Evolutionary conservation across 37 sponge, comb jelly and placozoan species (phyloP).

Genomic region (Tethya wilhelma): DNA sequence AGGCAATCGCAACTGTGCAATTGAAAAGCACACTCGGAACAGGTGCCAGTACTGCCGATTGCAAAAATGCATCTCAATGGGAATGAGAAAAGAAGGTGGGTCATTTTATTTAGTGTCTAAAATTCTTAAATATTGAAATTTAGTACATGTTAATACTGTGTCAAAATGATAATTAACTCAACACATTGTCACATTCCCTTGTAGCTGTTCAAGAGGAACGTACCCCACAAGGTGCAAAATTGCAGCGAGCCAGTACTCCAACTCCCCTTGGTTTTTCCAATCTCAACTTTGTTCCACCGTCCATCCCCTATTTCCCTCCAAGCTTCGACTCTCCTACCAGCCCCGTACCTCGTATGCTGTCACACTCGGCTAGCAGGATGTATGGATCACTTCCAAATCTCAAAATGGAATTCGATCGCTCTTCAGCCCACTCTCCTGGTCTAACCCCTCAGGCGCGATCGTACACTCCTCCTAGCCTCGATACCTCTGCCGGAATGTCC

Average conservation of each 20-base stretch:
- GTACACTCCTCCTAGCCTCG: constrained; percentile 26
- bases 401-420: constrained; percentile 58
- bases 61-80: constrained; percentile 86
- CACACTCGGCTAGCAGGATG: constrained; percentile 50
- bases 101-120: no score
- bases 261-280: constrained; percentile 52
- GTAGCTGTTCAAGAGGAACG: constrained; percentile 93
- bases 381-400: constrained; percentile 80
- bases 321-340: constrained; percentile 64
- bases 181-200: not conserved
- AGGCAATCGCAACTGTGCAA: constrained; percentile 76
- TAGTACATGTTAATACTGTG: not conserved
- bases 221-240: constrained; percentile 61
- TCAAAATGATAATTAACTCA: not conserved
- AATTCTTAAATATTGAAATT: no score
- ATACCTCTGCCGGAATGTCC: constrained; percentile 1
- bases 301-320: constrained; percentile 44
- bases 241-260: constrained; percentile 59
- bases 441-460: constrained; percentile 13
- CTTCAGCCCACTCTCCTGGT: not conserved
- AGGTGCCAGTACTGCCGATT: constrained; percentile 94
- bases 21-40: constrained; percentile 94
- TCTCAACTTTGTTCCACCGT: constrained; percentile 47
- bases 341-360: constrained; percentile 50
- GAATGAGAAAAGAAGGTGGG: constrained; percentile 98